These are phyloP conservation scores for Porites rus DNA, from an alignment of 92 coral and sea anemone genomes.

Conservation along the genomic window DNA sequence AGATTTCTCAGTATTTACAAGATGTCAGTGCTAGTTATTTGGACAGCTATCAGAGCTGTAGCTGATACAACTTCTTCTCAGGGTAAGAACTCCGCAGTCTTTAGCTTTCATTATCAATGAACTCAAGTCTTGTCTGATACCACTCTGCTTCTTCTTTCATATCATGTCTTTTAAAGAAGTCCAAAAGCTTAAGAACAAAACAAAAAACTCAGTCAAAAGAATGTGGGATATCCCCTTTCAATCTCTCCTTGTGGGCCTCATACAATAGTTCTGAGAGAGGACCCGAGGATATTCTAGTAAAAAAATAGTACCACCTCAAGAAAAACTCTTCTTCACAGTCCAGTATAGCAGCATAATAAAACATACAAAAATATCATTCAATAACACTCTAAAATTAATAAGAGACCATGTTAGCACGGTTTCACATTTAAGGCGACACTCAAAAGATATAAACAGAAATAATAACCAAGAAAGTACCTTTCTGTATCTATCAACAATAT, in stretches of 20 bases:
- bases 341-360: too few relatives aligned
- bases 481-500: slow-evolving; percentile 66
- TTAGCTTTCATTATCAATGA: slow-evolving; percentile 25
- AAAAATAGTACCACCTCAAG: too few relatives aligned
- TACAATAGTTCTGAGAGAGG: too few relatives aligned
- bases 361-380: too few relatives aligned
- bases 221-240: neutral
- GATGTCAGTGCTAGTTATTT: too few relatives aligned
- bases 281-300: too few relatives aligned
- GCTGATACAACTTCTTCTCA: neutral
- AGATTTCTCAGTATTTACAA: too few relatives aligned
- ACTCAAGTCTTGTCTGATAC: slow-evolving; percentile 54
- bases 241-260: neutral
- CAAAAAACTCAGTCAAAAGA: neutral
- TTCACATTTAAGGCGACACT: too few relatives aligned
- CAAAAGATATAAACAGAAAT: neutral
- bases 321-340: too few relatives aligned
- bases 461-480: slow-evolving; percentile 36
- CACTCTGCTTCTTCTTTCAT: slow-evolving; percentile 59
- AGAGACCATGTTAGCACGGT: too few relatives aligned
- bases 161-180: slow-evolving; percentile 60
- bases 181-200: slow-evolving; percentile 47
- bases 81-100: neutral
- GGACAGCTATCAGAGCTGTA: neutral
- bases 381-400: too few relatives aligned